Evolutionary conservation across 1,140 invertebrate species (phyloP).

Genomic region (Sitophilus oryzae): DNA sequence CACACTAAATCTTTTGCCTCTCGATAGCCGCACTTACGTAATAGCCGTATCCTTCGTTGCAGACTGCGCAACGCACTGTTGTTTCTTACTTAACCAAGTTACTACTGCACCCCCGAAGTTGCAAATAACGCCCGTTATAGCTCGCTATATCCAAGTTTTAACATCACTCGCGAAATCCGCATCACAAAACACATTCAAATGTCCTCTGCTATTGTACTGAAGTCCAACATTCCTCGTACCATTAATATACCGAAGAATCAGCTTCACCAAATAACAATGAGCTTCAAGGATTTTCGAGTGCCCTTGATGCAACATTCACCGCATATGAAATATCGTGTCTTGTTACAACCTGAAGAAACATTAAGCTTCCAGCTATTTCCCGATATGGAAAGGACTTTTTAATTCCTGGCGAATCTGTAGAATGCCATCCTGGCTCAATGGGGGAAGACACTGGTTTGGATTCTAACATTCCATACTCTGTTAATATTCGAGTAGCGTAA

Average conservation of each 20-base stretch:
- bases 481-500: no score
- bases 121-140: conserved; percentile 36
- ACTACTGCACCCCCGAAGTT: conserved; percentile 33
- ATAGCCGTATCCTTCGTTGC: conserved; percentile 45
- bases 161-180: conserved; percentile 40
- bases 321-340: no score
- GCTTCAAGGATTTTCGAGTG: no score
- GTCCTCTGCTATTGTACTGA: neutral
- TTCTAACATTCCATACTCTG: conserved; percentile 9
- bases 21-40: conserved; percentile 26
- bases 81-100: conserved; percentile 41
- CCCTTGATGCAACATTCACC: conserved; percentile 3
- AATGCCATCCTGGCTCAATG: no score
- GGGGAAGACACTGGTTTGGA: no score
- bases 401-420: neutral
- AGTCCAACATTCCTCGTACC: neutral
- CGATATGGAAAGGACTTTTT: conserved; percentile 1
- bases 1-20: conserved; percentile 36
- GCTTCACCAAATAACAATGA: no score
- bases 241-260: no score
- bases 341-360: no score
- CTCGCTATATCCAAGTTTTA: conserved; percentile 34
- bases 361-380: conserved; percentile 25
- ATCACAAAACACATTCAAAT: conserved; percentile 21
- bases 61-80: conserved; percentile 36